phyloP scores from a whole-genome alignment of 2,113 vertebrate genomes.

The Lampris incognitus region DNA sequence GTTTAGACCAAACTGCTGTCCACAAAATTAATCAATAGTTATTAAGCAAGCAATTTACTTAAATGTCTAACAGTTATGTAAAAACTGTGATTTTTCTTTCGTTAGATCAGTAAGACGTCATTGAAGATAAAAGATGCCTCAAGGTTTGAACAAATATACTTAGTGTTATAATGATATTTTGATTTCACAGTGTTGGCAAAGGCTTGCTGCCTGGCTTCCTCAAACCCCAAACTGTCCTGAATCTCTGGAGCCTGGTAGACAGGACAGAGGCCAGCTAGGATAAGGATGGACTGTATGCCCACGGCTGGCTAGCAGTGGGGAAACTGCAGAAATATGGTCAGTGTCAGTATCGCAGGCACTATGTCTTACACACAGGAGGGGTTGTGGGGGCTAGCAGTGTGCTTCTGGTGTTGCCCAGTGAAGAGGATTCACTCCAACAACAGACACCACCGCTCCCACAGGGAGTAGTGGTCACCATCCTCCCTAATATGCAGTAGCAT shows the following conservation, averaged over 20 bases:
- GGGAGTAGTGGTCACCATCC: conserved; percentile 90
- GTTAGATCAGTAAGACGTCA: too few species aligned
- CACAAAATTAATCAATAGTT: too few species aligned
- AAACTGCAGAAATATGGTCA: conserved; percentile 87
- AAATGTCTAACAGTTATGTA: too few species aligned
- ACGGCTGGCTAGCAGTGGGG: conserved; percentile 94
- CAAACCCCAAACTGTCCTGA: conserved; percentile 84
- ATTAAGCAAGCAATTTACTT: too few species aligned
- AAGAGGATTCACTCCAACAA: conserved; percentile 23
- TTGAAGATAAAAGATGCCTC: too few species aligned
- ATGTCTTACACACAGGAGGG: conserved; percentile 90
- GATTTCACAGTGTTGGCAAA: not conserved
- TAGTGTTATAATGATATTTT: too few species aligned
- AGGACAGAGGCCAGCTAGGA: conserved; percentile 90
- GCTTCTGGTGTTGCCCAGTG: conserved; percentile 88
- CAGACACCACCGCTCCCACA: conserved; percentile 76
- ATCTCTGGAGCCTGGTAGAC: conserved; percentile 90
- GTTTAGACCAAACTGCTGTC: too few species aligned
- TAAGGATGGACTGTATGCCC: conserved; percentile 90
- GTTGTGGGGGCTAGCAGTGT: conserved; percentile 96
- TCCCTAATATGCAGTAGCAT: conserved; percentile 91
- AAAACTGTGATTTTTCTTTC: too few species aligned
- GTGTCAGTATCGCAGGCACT: conserved; percentile 87
- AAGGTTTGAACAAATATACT: too few species aligned
- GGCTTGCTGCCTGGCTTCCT: conserved; percentile 91